These are phyloP conservation scores for Pilophorus perplexus DNA, from an alignment of 2,888 invertebrate species.

Conservation along the genomic window DNA sequence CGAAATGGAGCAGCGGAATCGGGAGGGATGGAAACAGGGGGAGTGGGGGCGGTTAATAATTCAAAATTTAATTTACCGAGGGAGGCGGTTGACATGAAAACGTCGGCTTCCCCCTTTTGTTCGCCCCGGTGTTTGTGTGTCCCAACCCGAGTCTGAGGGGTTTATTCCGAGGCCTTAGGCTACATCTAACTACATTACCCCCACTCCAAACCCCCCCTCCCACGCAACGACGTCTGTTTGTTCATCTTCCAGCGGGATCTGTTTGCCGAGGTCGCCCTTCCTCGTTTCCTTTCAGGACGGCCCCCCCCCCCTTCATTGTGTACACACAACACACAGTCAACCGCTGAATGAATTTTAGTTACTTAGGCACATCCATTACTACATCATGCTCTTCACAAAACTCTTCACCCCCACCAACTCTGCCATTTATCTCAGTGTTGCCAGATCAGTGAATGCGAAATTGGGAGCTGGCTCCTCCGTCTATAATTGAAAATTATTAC, in stretches of 20 bases:
- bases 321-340: constrained; percentile 4
- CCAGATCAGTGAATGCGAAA: no score
- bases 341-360: no score
- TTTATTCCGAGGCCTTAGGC: constrained; percentile 17
- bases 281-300: constrained; percentile 16
- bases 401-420: no score
- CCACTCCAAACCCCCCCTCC: no score
- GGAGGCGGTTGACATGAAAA: constrained; percentile 32
- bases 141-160: not conserved
- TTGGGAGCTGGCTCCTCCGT: no score
- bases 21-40: not conserved
- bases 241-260: constrained; percentile 32
- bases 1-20: no score
- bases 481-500: no score
- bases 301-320: no score
- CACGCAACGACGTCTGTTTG: constrained; percentile 28
- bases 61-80: constrained; percentile 36
- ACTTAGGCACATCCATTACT: no score
- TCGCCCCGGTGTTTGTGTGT: constrained; percentile 27
- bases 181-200: constrained; percentile 34
- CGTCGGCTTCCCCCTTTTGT: constrained; percentile 31
- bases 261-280: constrained; percentile 29
- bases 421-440: no score
- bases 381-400: no score
- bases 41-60: constrained; percentile 5